Evolutionary conservation across 2,113 vertebrate genomes (phyloP).

Genomic region (Aptenodytes patagonicus): DNA sequence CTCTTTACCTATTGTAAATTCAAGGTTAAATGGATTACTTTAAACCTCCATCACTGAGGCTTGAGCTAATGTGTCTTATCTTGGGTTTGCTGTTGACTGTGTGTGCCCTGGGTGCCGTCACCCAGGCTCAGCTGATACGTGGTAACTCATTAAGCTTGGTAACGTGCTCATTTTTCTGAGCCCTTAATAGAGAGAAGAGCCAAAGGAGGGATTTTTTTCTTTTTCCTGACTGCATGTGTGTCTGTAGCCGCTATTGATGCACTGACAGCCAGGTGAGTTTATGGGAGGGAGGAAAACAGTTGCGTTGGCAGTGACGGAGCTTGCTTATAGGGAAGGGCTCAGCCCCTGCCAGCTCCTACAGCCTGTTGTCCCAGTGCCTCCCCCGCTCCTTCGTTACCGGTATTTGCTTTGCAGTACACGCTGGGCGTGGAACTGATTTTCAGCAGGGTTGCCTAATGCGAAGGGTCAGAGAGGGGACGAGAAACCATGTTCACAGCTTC

Average conservation of each 20-base stretch:
- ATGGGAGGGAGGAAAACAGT: background rate
- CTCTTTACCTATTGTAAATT: background rate
- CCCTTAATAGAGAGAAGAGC: background rate
- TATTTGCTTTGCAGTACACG: rapidly evolving
- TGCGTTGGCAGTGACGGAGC: background rate
- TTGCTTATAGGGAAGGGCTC: background rate
- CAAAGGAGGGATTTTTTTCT: background rate
- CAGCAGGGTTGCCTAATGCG: background rate
- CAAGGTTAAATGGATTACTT: constrained; percentile 23
- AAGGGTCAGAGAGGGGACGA: background rate
- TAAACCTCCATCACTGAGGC: background rate
- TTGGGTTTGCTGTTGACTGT: background rate
- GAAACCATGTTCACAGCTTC: background rate
- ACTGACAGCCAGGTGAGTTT: background rate
- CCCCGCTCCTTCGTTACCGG: background rate
- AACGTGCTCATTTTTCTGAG: background rate
- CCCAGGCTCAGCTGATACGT: background rate
- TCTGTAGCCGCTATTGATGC: background rate
- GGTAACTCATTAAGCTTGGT: background rate
- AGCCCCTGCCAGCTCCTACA: background rate
- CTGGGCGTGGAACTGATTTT: background rate
- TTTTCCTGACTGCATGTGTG: background rate
- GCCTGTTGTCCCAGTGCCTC: background rate
- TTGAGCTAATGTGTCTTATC: background rate
- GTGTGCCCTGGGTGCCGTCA: background rate